Conservation (phyloP, 2,888 invertebrate species). For the Eristalis intricaria region DNA sequence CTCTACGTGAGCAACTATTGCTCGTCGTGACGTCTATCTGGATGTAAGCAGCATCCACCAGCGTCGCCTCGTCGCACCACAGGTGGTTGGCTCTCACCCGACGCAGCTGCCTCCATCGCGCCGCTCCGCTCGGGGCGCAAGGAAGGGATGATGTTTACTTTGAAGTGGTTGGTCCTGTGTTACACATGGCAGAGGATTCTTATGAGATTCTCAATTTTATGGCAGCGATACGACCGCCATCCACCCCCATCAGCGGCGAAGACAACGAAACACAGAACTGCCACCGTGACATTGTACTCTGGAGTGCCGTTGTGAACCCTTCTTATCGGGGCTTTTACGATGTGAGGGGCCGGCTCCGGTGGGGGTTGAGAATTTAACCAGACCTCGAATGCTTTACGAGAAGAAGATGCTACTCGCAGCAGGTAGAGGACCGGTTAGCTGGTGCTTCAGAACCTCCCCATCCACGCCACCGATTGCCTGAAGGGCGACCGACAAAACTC, state of each 20-base stretch:
- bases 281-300: constrained; percentile 72
- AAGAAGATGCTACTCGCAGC: constrained; percentile 50
- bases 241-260: neutral
- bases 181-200: constrained; percentile 37
- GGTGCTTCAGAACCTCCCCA: neutral
- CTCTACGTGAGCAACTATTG: constrained; percentile 69
- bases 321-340: constrained; percentile 69
- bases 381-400: constrained; percentile 50
- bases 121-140: neutral
- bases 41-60: constrained; percentile 15
- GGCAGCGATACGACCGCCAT: constrained; percentile 39
- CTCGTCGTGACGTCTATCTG: constrained; percentile 47
- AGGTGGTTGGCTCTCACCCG: constrained; percentile 55
- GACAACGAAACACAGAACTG: constrained; percentile 57
- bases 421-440: constrained; percentile 18
- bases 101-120: neutral
- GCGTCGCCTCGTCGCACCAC: constrained; percentile 61
- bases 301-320: constrained; percentile 68
- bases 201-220: constrained; percentile 59
- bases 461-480: neutral
- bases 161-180: constrained; percentile 33
- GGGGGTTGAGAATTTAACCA: constrained; percentile 45
- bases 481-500: constrained; percentile 32
- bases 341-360: constrained; percentile 41
- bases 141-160: constrained; percentile 45